A percentile compares a stretch with the other conserved stretches of the same genome.
phyloP scores from a whole-genome alignment of 1,140 invertebrate genomes.

The Panulirus ornatus region DNA sequence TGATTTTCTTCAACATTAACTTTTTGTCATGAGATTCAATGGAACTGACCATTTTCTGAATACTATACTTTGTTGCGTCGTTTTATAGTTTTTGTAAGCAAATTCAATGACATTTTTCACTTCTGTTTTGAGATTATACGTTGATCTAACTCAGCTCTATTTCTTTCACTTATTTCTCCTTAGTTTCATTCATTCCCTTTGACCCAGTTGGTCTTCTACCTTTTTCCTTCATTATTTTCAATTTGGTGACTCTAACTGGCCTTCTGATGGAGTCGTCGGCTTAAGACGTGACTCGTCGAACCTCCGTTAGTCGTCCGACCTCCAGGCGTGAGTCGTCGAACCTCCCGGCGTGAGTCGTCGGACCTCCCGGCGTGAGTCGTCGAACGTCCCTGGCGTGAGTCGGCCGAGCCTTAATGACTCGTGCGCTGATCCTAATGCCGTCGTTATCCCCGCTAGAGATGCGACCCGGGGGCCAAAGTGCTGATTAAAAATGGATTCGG shows the following conservation, averaged over 20 bases:
- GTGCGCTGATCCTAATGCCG: slow-evolving; percentile 23
- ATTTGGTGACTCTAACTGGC: background rate
- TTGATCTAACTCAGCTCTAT: background rate
- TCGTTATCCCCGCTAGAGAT: slow-evolving; percentile 32
- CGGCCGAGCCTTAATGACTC: slow-evolving; percentile 20
- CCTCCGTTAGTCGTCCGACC: too few relatives aligned
- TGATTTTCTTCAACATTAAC: too few relatives aligned
- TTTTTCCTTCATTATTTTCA: background rate
- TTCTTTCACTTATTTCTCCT: background rate
- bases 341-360: too few relatives aligned
- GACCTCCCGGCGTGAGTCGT: too few relatives aligned
- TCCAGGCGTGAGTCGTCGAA: too few relatives aligned
- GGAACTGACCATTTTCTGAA: too few relatives aligned
- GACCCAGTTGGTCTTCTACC: background rate
- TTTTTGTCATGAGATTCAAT: too few relatives aligned
- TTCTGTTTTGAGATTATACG: background rate
- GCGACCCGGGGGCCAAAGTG: slow-evolving; percentile 13
- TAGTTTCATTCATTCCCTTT: background rate
- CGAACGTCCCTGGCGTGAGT: too few relatives aligned
- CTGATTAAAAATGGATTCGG: slow-evolving; percentile 43
- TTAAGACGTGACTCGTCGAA: too few relatives aligned
- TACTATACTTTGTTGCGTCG: too few relatives aligned
- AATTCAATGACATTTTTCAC: background rate
- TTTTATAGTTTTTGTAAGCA: too few relatives aligned
- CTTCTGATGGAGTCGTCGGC: too few relatives aligned